Percentiles rank a stretch among this genome's conserved stretches.
These are phyloP conservation scores for Melanophora roralis DNA, from an alignment of 2,888 invertebrate species.

Conservation along the genomic window DNA sequence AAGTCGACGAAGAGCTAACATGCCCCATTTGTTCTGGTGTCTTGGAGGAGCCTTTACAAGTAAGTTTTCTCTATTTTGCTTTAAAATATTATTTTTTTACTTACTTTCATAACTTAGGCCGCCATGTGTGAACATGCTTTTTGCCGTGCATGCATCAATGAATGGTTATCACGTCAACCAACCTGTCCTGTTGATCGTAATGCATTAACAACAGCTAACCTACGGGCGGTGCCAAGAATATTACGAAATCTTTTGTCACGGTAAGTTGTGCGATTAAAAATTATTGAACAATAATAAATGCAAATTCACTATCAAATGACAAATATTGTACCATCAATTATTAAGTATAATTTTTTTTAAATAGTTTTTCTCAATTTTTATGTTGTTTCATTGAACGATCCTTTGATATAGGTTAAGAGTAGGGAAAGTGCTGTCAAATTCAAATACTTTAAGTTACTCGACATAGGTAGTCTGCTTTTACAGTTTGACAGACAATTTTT, in stretches of 20 bases:
- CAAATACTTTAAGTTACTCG: too few species aligned
- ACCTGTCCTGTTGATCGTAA: conserved; percentile 97
- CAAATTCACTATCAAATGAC: too few species aligned
- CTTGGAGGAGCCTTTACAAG: conserved; percentile 96
- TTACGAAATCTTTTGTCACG: conserved; percentile 92
- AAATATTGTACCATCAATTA: too few species aligned
- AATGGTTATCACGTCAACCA: conserved; percentile 95
- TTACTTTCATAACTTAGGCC: conserved; percentile 81
- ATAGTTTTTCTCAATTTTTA: too few species aligned
- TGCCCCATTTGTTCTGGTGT: conserved; percentile 98
- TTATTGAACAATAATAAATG: too few species aligned
- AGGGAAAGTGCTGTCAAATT: too few species aligned
- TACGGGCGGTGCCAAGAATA: conserved; percentile 95
- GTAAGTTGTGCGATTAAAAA: conserved; percentile 78
- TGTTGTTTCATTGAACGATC: too few species aligned
- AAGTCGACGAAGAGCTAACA: conserved; percentile 97
- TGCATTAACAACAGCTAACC: conserved; percentile 90
- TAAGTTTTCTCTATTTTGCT: conserved; percentile 73
- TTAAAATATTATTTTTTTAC: neutral
- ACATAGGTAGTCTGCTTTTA: too few species aligned
- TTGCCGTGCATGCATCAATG: conserved; percentile 94
- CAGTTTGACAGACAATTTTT: too few species aligned
- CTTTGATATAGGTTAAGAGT: too few species aligned
- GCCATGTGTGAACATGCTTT: conserved; percentile 98
- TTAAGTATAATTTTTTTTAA: too few species aligned